Evolutionary conservation across 2,888 invertebrate species (phyloP).

Genomic region (Drosophila atroscutellata): DNA sequence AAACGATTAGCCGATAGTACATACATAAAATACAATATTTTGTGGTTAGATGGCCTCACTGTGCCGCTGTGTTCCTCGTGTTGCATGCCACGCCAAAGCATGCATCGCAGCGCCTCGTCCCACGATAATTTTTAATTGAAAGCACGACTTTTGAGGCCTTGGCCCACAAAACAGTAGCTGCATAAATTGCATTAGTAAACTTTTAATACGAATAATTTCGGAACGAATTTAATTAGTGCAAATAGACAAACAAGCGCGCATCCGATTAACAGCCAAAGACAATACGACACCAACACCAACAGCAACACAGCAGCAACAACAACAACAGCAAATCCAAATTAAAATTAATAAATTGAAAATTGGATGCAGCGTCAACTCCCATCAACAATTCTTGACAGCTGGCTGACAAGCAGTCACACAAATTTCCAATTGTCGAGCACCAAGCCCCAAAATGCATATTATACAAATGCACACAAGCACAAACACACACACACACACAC

Average conservation of each 20-base stretch:
- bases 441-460: constrained; percentile 4
- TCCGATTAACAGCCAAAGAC: constrained; percentile 10
- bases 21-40: background rate
- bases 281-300: constrained; percentile 1
- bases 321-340: background rate
- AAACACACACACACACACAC: background rate
- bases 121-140: constrained; percentile 66
- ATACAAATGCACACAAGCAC: background rate
- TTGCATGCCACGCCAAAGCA: constrained; percentile 1
- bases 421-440: constrained; percentile 1
- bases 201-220: constrained; percentile 69
- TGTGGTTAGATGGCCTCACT: background rate
- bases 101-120: constrained; percentile 7
- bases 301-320: background rate
- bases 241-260: constrained; percentile 41
- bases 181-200: constrained; percentile 70
- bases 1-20: background rate
- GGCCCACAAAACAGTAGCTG: constrained; percentile 51
- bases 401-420: constrained; percentile 1
- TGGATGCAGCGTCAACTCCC: constrained; percentile 1
- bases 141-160: constrained; percentile 68
- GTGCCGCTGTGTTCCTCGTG: background rate
- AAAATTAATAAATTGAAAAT: constrained; percentile 12
- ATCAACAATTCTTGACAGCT: constrained; percentile 14
- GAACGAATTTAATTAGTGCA: constrained; percentile 67